These are phyloP conservation scores for Tinea trinotella DNA, from an alignment of 2,888 invertebrate genomes.

Conservation along the genomic window DNA sequence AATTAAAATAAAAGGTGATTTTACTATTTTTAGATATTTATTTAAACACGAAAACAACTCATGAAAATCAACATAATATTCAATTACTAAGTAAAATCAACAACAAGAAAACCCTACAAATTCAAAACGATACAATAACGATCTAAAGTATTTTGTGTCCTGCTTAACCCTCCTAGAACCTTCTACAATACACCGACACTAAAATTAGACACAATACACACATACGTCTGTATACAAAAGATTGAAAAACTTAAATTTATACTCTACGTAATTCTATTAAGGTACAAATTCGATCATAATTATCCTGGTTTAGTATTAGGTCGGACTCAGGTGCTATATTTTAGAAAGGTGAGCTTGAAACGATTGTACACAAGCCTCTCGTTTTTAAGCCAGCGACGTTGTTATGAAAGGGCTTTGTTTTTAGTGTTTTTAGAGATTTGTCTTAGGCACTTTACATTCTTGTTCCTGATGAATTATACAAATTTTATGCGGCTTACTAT, in stretches of 20 bases:
- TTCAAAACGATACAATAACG: not conserved
- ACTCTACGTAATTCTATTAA: too few species aligned
- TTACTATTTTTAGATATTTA: too few species aligned
- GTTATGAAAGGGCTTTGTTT: not conserved
- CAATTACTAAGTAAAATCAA: not conserved
- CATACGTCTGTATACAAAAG: not conserved
- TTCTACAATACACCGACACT: not conserved
- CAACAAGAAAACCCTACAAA: not conserved
- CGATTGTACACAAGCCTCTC: constrained; percentile 2
- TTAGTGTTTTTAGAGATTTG: not conserved
- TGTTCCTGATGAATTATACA: too few species aligned
- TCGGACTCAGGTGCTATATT: not conserved
- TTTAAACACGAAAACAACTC: too few species aligned
- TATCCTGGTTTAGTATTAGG: not conserved
- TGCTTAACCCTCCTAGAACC: constrained; percentile 1
- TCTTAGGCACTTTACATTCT: not conserved
- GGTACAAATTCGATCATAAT: too few species aligned
- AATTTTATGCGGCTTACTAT: too few species aligned
- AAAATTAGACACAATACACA: constrained; percentile 2
- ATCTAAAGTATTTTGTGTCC: constrained; percentile 8
- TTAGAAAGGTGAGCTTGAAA: not conserved
- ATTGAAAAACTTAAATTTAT: too few species aligned
- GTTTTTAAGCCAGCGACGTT: constrained; percentile 2
- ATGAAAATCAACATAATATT: too few species aligned
- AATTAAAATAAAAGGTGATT: too few species aligned